These are phyloP conservation scores for Odontomachus brunneus DNA, from an alignment of 1,140 invertebrate species.

Conservation along the genomic window DNA sequence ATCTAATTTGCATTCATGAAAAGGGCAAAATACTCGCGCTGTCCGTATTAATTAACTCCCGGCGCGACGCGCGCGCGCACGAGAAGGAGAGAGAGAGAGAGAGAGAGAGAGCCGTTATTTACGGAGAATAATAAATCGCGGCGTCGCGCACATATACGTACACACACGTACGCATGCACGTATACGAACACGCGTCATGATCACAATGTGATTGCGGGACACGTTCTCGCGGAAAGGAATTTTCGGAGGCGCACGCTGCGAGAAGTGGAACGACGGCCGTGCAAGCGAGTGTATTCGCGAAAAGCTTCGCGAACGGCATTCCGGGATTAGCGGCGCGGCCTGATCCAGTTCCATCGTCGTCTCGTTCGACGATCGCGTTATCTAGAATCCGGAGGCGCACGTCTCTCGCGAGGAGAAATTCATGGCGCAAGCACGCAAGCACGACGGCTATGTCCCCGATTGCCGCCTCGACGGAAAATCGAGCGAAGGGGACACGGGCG, in stretches of 20 bases:
- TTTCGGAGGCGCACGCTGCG: not conserved
- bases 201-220: too few species aligned
- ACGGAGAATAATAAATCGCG: slow-evolving; percentile 39
- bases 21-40: slow-evolving; percentile 42
- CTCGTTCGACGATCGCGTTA: slow-evolving; percentile 30
- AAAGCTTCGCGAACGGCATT: not conserved
- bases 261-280: not conserved
- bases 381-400: slow-evolving; percentile 38
- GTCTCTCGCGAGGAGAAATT: slow-evolving; percentile 27
- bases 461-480: slow-evolving; percentile 57
- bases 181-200: too few species aligned
- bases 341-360: slow-evolving; percentile 27
- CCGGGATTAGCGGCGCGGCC: slow-evolving; percentile 10
- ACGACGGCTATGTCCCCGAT: slow-evolving; percentile 61
- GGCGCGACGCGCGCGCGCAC: not conserved
- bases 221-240: not conserved
- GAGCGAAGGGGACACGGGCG: slow-evolving; percentile 46
- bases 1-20: slow-evolving; percentile 52
- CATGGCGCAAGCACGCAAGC: slow-evolving; percentile 35
- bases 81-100: too few species aligned
- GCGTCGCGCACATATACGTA: not conserved
- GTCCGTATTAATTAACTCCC: slow-evolving; percentile 45
- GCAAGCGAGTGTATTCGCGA: not conserved
- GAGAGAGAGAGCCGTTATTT: slow-evolving; percentile 13
- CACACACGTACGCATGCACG: too few species aligned